Evolutionary conservation across 64 coral and sea anemone species (phyloP).

Genomic region (Hydrozoanthus tunicans): DNA sequence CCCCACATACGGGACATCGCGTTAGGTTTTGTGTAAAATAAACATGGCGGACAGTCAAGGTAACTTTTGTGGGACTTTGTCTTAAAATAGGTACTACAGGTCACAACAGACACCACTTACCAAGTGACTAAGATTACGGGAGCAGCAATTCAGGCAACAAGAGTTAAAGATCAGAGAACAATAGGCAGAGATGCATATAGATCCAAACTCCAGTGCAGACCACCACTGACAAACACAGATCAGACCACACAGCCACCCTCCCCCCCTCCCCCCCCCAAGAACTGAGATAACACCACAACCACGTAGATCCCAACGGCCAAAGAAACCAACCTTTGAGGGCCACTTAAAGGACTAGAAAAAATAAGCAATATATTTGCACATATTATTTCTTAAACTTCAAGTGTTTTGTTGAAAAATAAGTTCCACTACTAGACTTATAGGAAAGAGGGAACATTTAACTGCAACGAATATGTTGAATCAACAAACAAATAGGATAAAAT

Average conservation of each 20-base stretch:
- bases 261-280: background rate
- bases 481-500: too few relatives aligned
- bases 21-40: too few relatives aligned
- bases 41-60: too few relatives aligned
- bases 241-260: background rate
- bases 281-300: conserved; percentile 3
- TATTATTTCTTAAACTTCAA: too few relatives aligned
- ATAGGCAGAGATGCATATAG: conserved; percentile 44
- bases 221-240: background rate
- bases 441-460: too few relatives aligned
- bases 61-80: too few relatives aligned
- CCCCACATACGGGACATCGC: too few relatives aligned
- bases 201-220: conserved; percentile 8
- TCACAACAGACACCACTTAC: conserved; percentile 63
- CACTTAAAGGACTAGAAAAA: background rate
- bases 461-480: too few relatives aligned
- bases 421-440: too few relatives aligned
- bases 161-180: conserved; percentile 24
- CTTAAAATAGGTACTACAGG: too few relatives aligned
- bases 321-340: background rate
- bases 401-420: too few relatives aligned
- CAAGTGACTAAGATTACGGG: conserved; percentile 21
- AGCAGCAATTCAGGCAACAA: conserved; percentile 39
- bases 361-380: background rate
- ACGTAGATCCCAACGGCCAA: conserved; percentile 2